Percentiles rank a stretch among this genome's conserved stretches.
These are phyloP conservation scores for Gobionotothen gibberifrons DNA, from an alignment of 2,797 vertebrate species.

Conservation along the genomic window DNA sequence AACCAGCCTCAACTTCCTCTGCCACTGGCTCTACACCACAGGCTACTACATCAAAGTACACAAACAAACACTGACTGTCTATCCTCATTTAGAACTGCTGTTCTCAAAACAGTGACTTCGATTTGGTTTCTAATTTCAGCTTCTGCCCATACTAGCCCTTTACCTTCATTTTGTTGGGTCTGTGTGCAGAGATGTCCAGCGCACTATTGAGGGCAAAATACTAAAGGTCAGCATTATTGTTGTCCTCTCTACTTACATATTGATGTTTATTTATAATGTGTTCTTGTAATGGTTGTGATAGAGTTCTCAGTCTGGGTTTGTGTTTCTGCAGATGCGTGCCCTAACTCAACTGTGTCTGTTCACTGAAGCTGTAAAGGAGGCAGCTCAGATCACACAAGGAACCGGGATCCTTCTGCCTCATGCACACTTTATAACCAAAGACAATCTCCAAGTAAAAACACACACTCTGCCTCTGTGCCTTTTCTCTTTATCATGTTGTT, in stretches of 20 bases:
- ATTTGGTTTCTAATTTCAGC: slow-evolving; percentile 76
- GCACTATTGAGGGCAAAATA: slow-evolving; percentile 87
- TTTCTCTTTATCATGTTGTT: neutral
- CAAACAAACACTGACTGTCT: neutral
- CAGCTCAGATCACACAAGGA: slow-evolving; percentile 82
- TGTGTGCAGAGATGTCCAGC: slow-evolving; percentile 87
- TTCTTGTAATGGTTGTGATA: slow-evolving; percentile 25
- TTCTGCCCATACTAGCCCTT: slow-evolving; percentile 89
- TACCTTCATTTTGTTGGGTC: slow-evolving; percentile 89
- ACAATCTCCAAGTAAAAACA: slow-evolving; percentile 66
- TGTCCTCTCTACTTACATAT: neutral
- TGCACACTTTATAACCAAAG: slow-evolving; percentile 65
- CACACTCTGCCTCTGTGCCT: neutral
- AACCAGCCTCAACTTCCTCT: slow-evolving; percentile 88
- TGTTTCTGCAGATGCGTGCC: slow-evolving; percentile 85
- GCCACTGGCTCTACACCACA: slow-evolving; percentile 88
- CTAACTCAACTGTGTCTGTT: slow-evolving; percentile 90
- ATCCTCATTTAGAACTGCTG: neutral
- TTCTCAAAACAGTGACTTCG: neutral
- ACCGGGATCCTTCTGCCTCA: slow-evolving; percentile 79
- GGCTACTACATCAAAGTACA: slow-evolving; percentile 89
- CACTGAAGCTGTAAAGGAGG: slow-evolving; percentile 88
- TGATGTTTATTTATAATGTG: neutral
- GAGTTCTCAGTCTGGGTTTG: slow-evolving; percentile 33
- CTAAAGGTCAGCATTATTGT: slow-evolving; percentile 87